These are phyloP conservation scores for Macquaria australasica DNA, from an alignment of 2,113 vertebrate genomes.

Conservation along the genomic window DNA sequence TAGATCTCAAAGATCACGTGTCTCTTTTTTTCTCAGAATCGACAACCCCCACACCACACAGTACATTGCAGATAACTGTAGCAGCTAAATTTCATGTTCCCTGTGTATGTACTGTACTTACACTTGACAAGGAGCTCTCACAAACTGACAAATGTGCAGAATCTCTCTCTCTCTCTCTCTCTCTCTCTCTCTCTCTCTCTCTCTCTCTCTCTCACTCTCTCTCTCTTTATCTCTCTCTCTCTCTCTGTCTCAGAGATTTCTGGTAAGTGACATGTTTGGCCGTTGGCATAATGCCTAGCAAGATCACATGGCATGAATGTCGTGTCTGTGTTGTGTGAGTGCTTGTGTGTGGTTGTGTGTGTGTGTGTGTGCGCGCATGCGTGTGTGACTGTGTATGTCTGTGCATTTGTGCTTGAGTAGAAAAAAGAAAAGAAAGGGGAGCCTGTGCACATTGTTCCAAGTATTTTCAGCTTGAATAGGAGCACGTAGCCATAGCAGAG, in stretches of 20 bases:
- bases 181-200: slow-evolving; percentile 57
- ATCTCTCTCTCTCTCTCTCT: slow-evolving; percentile 51
- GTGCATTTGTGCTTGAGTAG: slow-evolving; percentile 65
- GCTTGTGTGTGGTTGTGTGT: slow-evolving; percentile 26
- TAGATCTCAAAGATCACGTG: slow-evolving; percentile 74
- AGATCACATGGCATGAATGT: slow-evolving; percentile 87
- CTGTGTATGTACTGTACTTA: slow-evolving; percentile 73
- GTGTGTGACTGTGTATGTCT: slow-evolving; percentile 55
- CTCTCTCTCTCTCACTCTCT: slow-evolving; percentile 45
- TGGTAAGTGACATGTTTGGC: slow-evolving; percentile 87
- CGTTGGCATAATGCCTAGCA: slow-evolving; percentile 85
- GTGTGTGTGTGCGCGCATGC: slow-evolving; percentile 24
- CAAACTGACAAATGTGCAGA: slow-evolving; percentile 76
- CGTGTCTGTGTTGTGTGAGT: slow-evolving; percentile 71
- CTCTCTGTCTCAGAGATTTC: slow-evolving; percentile 80
- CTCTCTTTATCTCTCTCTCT: slow-evolving; percentile 55
- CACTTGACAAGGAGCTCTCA: slow-evolving; percentile 72
- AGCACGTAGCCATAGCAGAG: slow-evolving; percentile 67
- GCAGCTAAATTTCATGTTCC: slow-evolving; percentile 67
- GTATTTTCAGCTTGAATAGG: slow-evolving; percentile 80
- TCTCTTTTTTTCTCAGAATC: slow-evolving; percentile 63
- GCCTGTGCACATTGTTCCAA: slow-evolving; percentile 77
- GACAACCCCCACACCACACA: slow-evolving; percentile 66
- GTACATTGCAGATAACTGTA: slow-evolving; percentile 65
- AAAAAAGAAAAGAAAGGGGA: slow-evolving; percentile 60